phyloP scores from a whole-genome alignment of 2,888 invertebrate genomes.

The Lypha dubia region DNA sequence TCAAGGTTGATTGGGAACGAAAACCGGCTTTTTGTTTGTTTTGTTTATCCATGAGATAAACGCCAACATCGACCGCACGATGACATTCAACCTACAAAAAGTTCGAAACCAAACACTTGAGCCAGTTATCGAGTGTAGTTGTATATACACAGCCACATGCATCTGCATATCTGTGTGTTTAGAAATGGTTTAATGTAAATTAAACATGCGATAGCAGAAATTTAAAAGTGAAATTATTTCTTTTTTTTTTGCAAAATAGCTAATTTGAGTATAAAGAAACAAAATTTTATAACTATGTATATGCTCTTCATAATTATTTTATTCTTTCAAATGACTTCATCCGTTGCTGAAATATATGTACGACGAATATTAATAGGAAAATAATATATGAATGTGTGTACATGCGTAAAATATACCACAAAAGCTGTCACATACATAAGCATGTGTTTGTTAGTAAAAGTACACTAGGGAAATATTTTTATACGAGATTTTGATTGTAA shows the following conservation, averaged over 20 bases:
- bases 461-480: too few species aligned
- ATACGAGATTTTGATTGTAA: too few species aligned
- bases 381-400: neutral
- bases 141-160: too few species aligned
- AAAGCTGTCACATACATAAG: too few species aligned
- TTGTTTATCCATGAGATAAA: constrained; percentile 26
- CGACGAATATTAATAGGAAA: constrained; percentile 39
- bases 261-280: neutral
- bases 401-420: too few species aligned
- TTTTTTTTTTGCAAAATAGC: neutral
- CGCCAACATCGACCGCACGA: constrained; percentile 8
- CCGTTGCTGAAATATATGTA: constrained; percentile 30
- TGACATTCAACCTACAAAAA: neutral
- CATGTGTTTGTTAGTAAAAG: too few species aligned
- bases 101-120: constrained; percentile 28
- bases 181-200: constrained; percentile 10
- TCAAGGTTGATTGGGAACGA: constrained; percentile 48
- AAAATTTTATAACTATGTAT: too few species aligned
- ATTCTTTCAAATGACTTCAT: constrained; percentile 61
- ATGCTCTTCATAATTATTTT: neutral
- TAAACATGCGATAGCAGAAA: constrained; percentile 36
- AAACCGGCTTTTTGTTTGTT: constrained; percentile 45
- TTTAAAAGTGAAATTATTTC: neutral
- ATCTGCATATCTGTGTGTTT: neutral
- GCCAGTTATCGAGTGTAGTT: neutral